These are phyloP conservation scores for Brienomyrus longianalis DNA, from an alignment of 2,113 vertebrate genomes.

Conservation along the genomic window DNA sequence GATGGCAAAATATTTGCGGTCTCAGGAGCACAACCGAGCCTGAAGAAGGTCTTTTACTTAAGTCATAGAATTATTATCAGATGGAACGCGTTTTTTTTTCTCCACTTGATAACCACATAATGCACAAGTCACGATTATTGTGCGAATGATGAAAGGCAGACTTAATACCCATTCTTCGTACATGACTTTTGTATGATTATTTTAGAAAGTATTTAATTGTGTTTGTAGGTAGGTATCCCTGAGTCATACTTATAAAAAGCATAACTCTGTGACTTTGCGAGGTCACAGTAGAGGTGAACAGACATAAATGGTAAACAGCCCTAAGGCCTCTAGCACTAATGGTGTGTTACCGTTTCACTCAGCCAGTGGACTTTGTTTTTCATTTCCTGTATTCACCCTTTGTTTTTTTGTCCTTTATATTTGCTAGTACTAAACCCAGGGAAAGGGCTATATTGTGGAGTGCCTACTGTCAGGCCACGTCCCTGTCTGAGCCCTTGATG, in stretches of 20 bases:
- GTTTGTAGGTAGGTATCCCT: not conserved
- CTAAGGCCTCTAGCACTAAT: not conserved
- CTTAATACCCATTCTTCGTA: not conserved
- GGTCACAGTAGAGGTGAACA: not conserved
- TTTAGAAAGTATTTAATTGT: not conserved
- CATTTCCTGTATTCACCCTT: not conserved
- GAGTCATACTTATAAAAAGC: constrained; percentile 4
- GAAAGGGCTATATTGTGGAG: constrained; percentile 22
- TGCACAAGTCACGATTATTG: not conserved
- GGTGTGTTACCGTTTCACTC: not conserved
- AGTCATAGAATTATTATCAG: constrained; percentile 2
- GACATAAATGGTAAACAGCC: not conserved
- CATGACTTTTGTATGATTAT: not conserved
- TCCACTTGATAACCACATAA: constrained; percentile 7
- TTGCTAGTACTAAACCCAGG: not conserved
- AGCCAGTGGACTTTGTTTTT: not conserved
- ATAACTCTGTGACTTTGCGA: not conserved
- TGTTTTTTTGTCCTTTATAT: constrained; percentile 26
- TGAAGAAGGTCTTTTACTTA: not conserved
- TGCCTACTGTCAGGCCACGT: constrained; percentile 38
- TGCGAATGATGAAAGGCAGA: constrained; percentile 4
- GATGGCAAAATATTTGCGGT: constrained; percentile 18
- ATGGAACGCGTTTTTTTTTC: too few relatives aligned
- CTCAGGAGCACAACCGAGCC: not conserved
- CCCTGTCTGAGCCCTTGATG: constrained; percentile 31